Conservation (phyloP, 2,797 vertebrate species). For the Notolabrus celidotus region DNA sequence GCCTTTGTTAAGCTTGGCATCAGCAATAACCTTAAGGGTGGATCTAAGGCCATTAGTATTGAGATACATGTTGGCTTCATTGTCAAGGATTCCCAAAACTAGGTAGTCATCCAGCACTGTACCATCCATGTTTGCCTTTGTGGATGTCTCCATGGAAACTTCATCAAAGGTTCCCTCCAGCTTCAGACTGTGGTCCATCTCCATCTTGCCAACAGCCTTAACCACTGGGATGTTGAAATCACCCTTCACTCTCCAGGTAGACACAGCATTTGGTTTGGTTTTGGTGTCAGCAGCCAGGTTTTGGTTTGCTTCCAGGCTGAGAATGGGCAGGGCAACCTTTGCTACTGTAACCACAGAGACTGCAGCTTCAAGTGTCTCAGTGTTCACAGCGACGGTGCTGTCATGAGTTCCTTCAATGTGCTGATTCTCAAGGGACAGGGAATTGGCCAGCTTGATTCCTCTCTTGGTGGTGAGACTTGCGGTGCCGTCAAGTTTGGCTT, state of each 20-base stretch:
- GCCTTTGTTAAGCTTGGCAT: slow-evolving; percentile 76
- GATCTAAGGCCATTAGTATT: slow-evolving; percentile 87
- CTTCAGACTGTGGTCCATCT: slow-evolving; percentile 83
- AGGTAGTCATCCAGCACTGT: slow-evolving; percentile 74
- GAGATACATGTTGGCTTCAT: slow-evolving; percentile 86
- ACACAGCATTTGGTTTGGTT: slow-evolving; percentile 83
- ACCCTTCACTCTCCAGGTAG: slow-evolving; percentile 84
- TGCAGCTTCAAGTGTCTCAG: slow-evolving; percentile 82
- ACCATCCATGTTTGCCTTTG: slow-evolving; percentile 84
- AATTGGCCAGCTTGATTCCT: slow-evolving; percentile 91
- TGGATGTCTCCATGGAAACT: slow-evolving; percentile 86
- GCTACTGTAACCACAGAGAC: slow-evolving; percentile 81
- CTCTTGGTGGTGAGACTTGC: slow-evolving; percentile 90
- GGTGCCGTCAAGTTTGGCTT: slow-evolving; percentile 91
- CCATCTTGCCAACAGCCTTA: slow-evolving; percentile 80
- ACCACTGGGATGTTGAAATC: slow-evolving; percentile 82
- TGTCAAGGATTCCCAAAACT: slow-evolving; percentile 84
- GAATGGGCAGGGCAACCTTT: slow-evolving; percentile 80
- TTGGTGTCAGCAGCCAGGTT: slow-evolving; percentile 88
- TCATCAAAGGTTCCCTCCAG: slow-evolving; percentile 86
- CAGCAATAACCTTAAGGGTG: slow-evolving; percentile 82
- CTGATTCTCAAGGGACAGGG: slow-evolving; percentile 85
- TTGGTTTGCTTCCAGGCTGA: slow-evolving; percentile 88
- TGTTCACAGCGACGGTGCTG: slow-evolving; percentile 87
- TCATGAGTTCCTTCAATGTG: slow-evolving; percentile 89